Conservation (phyloP, 2,888 invertebrate species). For the Odontocolon sp. region DNA sequence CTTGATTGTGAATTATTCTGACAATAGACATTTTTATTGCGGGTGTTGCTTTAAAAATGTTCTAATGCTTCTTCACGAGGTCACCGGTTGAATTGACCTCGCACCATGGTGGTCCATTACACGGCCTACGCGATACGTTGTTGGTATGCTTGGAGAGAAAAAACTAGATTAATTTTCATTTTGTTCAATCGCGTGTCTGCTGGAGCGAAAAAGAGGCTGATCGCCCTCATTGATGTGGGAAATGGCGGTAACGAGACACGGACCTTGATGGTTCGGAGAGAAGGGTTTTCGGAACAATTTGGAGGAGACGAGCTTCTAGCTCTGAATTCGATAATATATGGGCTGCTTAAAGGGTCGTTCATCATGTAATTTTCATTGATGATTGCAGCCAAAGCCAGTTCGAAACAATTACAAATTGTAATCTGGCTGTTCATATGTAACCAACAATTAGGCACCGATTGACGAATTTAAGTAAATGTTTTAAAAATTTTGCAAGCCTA, state of each 20-base stretch:
- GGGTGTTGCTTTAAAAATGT: constrained; percentile 15
- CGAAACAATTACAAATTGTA: too few species aligned
- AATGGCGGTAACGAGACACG: constrained; percentile 54
- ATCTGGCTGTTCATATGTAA: too few species aligned
- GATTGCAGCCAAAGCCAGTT: background rate
- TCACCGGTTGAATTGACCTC: constrained; percentile 48
- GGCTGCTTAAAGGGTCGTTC: constrained; percentile 49
- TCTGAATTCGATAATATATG: constrained; percentile 48
- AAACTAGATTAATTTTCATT: constrained; percentile 62
- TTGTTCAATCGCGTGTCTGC: constrained; percentile 48
- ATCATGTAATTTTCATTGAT: constrained; percentile 37
- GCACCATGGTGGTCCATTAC: constrained; percentile 46
- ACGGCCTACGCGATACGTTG: constrained; percentile 38
- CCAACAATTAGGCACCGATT: too few species aligned
- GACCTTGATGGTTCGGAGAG: constrained; percentile 21
- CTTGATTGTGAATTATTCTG: background rate
- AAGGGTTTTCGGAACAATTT: constrained; percentile 45
- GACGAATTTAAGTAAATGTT: too few species aligned
- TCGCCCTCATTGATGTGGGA: constrained; percentile 62
- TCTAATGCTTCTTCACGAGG: constrained; percentile 29
- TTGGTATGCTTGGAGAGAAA: constrained; percentile 37
- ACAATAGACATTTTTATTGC: constrained; percentile 10
- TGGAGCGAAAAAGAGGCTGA: constrained; percentile 37
- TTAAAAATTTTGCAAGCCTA: too few species aligned
- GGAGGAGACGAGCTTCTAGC: constrained; percentile 29